Conservation (phyloP, 2,797 vertebrate genomes). For the Lerista edwardsae region DNA sequence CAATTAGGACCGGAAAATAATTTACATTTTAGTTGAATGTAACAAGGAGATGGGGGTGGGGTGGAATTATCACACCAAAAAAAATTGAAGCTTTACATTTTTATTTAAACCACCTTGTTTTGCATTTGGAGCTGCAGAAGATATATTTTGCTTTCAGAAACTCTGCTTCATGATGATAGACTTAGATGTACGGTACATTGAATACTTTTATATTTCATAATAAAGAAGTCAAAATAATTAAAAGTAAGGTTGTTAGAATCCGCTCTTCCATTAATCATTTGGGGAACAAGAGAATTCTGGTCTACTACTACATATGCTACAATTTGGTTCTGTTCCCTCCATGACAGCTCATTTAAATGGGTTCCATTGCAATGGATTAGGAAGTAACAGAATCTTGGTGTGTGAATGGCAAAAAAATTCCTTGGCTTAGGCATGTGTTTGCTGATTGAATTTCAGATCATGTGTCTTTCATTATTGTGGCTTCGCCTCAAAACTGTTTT, state of each 20-base stretch:
- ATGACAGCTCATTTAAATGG: slow-evolving; percentile 50
- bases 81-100: slow-evolving; percentile 56
- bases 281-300: slow-evolving; percentile 34
- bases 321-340: slow-evolving; percentile 43
- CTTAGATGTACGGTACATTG: background rate
- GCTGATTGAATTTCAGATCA: slow-evolving; percentile 85
- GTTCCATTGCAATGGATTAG: slow-evolving; percentile 71
- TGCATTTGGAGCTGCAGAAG: slow-evolving; percentile 59
- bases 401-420: slow-evolving; percentile 75
- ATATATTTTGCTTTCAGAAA: slow-evolving; percentile 55
- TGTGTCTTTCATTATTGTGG: slow-evolving; percentile 85
- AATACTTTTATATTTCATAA: background rate
- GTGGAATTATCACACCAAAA: background rate
- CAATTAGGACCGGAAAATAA: slow-evolving; percentile 82
- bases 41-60: slow-evolving; percentile 47
- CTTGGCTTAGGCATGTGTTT: slow-evolving; percentile 81
- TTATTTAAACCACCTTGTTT: slow-evolving; percentile 69
- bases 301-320: slow-evolving; percentile 31
- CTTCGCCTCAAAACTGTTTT: slow-evolving; percentile 81
- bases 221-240: slow-evolving; percentile 5
- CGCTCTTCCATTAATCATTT: slow-evolving; percentile 26
- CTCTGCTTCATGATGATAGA: slow-evolving; percentile 46
- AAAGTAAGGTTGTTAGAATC: slow-evolving; percentile 31
- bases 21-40: slow-evolving; percentile 80
- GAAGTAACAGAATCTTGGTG: slow-evolving; percentile 79